Percentiles rank a stretch among this genome's conserved stretches.
Evolutionary conservation across 2,888 invertebrate species (phyloP).

Genomic region (Sarcophaga rosellei): DNA sequence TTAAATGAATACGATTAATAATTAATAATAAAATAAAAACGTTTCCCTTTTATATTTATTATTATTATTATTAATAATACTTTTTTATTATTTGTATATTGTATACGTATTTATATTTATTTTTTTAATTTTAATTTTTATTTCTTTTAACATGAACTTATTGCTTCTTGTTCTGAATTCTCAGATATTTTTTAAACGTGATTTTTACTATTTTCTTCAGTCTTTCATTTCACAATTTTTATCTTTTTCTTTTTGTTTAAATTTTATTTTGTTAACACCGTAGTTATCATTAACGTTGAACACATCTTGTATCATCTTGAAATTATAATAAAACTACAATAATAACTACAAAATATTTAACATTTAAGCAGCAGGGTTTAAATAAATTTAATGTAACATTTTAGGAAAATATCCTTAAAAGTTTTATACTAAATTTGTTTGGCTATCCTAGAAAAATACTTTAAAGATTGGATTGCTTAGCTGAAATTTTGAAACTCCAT

Average conservation of each 20-base stretch:
- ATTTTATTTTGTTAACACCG: conserved; percentile 39
- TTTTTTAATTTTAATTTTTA: not conserved
- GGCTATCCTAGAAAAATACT: not conserved
- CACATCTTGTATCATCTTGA: not conserved
- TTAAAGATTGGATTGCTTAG: conserved; percentile 21
- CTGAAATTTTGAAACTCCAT: not conserved
- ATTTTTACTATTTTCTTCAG: conserved; percentile 54
- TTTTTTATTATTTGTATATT: too few relatives aligned
- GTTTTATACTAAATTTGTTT: conserved; percentile 1
- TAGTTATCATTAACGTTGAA: conserved; percentile 43
- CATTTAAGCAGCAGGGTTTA: too few relatives aligned
- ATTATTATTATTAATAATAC: too few relatives aligned
- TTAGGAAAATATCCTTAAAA: too few relatives aligned
- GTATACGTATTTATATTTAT: too few relatives aligned
- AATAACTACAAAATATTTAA: too few relatives aligned
- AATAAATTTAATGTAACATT: too few relatives aligned
- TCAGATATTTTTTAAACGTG: conserved; percentile 50
- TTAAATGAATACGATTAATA: not conserved
- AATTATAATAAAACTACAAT: not conserved
- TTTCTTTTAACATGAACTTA: conserved; percentile 47
- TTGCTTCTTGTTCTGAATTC: conserved; percentile 71
- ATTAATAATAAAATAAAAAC: too few relatives aligned
- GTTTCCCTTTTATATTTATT: too few relatives aligned
- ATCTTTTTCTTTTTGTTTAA: too few relatives aligned
- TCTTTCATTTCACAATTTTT: conserved; percentile 29